Evolutionary conservation across 2,888 invertebrate species (phyloP), one percentile per base, ranked within the genome.

Genomic region (Cordilura impudica): DNA sequence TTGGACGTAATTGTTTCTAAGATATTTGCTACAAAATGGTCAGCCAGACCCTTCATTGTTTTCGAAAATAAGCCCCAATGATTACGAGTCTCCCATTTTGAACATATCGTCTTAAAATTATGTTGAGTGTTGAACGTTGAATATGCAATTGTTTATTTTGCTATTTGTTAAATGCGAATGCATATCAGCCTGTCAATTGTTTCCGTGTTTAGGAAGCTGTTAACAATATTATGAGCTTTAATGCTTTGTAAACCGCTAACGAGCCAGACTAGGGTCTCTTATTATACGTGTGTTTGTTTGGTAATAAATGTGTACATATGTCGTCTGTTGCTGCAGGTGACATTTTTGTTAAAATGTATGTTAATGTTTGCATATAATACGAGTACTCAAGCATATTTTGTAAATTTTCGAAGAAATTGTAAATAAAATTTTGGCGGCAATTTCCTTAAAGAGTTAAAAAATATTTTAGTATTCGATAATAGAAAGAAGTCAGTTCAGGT

Each of bases 171-270:
- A 54, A 63, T 69, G 63, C 47, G 54, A 69, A 47, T 56, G 29
- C 49, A 61, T 60, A 69, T 39, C 23, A 6, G 69, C 47, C 26
- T 21, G 26, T 43, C 56, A 54, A 70, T 26, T 21, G 69, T 56
- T 76, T 76, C 49, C 66, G 49, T 65, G 49, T 65, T 70, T 76
- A 70, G 69, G 75, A 69, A 75, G 75, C 75, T 75, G 69, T 69
- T 75, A 63, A 56, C 69, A 63, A 21, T 54, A 63, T 69, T 69
- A 75, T 51, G 75, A 70, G 69, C 56, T 49, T 69, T 54, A 67
- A 61, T 29, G 58, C 31, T 63, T 35, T 7, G 3, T 63, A 65
- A 56, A 29, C 35, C 69, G 56, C 31, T 75, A 69, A 70, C 56
- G 43, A 76, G 63, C 43, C 47, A 70, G 69, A 70, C 75, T 70